A percentile compares a stretch with the other conserved stretches of the same genome.
These are phyloP conservation scores for Drosophila sp. DNA, from an alignment of 1,140 invertebrate genomes.

Conservation along the genomic window DNA sequence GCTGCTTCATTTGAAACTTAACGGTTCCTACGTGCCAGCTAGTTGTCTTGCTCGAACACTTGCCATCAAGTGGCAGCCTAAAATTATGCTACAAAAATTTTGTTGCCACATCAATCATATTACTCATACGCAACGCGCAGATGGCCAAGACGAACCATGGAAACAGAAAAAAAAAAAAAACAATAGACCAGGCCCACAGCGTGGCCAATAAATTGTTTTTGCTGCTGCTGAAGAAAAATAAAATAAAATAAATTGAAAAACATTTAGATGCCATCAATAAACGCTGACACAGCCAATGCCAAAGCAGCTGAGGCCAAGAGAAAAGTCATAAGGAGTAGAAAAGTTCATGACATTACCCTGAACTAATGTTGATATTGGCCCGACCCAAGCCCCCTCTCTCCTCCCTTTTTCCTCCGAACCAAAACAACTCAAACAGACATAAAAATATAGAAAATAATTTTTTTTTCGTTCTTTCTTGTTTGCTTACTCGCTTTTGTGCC, in stretches of 20 bases:
- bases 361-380: conserved; percentile 78
- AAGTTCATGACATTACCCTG: conserved; percentile 75
- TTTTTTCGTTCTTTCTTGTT: background rate
- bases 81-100: conserved; percentile 71
- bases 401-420: conserved; percentile 22
- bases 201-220: conserved; percentile 71
- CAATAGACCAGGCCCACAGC: conserved; percentile 41
- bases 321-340: conserved; percentile 22
- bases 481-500: conserved; percentile 11
- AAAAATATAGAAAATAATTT: conserved; percentile 73
- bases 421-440: conserved; percentile 72
- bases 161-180: conserved; percentile 24
- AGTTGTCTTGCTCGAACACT: conserved; percentile 33
- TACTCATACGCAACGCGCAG: conserved; percentile 46
- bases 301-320: conserved; percentile 68
- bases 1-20: conserved; percentile 47
- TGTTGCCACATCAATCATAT: conserved; percentile 77
- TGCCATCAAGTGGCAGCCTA: conserved; percentile 42
- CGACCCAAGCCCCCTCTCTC: conserved; percentile 30
- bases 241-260: conserved; percentile 81
- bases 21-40: conserved; percentile 60
- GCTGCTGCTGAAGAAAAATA: conserved; percentile 14
- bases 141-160: conserved; percentile 23
- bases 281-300: conserved; percentile 73
- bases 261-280: conserved; percentile 80